Evolutionary conservation across 2,888 invertebrate species (phyloP).

Genomic region (Caenorhabditis japonica): DNA sequence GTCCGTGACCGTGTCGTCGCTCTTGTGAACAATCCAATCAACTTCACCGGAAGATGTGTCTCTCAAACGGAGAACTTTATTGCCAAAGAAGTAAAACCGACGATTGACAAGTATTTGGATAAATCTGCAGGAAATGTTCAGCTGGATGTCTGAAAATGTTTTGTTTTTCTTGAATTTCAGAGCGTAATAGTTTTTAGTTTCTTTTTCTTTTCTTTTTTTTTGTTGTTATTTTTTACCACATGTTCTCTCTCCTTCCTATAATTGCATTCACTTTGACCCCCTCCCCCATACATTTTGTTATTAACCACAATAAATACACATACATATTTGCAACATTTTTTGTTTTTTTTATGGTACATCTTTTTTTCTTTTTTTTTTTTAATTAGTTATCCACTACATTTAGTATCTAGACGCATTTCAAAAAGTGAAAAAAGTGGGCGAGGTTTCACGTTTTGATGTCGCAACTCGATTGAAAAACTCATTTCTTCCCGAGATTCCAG

Average conservation of each 20-base stretch:
- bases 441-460: no score
- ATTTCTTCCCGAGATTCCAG: no score
- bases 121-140: constrained; percentile 40
- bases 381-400: neutral
- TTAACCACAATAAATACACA: neutral
- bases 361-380: neutral
- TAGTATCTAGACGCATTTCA: no score
- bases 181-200: no score
- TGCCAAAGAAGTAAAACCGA: constrained; percentile 63
- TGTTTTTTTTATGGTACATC: neutral
- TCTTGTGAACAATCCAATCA: constrained; percentile 67
- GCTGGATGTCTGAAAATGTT: constrained; percentile 48
- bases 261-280: neutral
- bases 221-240: no score
- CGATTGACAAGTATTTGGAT: constrained; percentile 53
- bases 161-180: neutral
- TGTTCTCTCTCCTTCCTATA: no score
- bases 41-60: constrained; percentile 70
- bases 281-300: constrained; percentile 5
- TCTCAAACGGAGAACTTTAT: constrained; percentile 64
- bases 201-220: neutral
- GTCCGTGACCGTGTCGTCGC: constrained; percentile 68
- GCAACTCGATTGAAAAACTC: no score
- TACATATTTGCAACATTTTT: constrained; percentile 6
- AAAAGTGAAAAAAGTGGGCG: no score